A percentile compares a stretch with the other conserved stretches of the same genome.
These are phyloP conservation scores for Ptychadena robeensis DNA, from an alignment of 2,797 vertebrate genomes.

Conservation along the genomic window DNA sequence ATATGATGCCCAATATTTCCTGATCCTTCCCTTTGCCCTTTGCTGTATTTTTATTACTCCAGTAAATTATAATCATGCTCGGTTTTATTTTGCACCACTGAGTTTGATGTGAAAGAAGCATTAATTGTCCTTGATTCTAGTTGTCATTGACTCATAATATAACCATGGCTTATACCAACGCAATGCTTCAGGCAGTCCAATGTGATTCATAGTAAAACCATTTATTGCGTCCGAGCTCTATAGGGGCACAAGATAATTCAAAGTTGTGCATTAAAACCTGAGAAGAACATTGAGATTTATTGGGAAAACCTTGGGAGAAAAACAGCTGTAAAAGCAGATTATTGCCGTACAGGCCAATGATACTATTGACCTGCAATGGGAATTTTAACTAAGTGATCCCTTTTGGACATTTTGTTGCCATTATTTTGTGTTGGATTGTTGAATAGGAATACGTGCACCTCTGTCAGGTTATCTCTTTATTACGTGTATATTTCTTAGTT, in stretches of 20 bases:
- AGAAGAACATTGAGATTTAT: slow-evolving; percentile 67
- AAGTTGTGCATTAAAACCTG: slow-evolving; percentile 66
- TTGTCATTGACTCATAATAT: slow-evolving; percentile 51
- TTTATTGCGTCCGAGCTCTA: slow-evolving; percentile 78
- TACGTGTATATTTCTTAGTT: slow-evolving; percentile 48
- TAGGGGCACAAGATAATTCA: slow-evolving; percentile 72
- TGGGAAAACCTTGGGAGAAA: slow-evolving; percentile 64
- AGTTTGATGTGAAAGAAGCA: slow-evolving; percentile 35
- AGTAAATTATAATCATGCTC: slow-evolving; percentile 34
- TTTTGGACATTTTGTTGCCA: slow-evolving; percentile 62
- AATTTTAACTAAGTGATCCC: slow-evolving; percentile 68
- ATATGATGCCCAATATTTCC: background rate
- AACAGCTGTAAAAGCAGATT: slow-evolving; percentile 61
- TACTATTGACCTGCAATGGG: slow-evolving; percentile 63
- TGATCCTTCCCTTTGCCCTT: background rate
- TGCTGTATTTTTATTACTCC: slow-evolving; percentile 35
- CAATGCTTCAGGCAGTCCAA: slow-evolving; percentile 74
- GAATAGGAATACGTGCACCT: slow-evolving; percentile 44
- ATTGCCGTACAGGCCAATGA: slow-evolving; percentile 52
- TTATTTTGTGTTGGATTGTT: slow-evolving; percentile 29
- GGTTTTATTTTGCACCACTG: background rate
- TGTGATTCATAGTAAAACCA: slow-evolving; percentile 77
- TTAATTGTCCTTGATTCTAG: slow-evolving; percentile 41
- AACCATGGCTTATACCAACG: slow-evolving; percentile 59
- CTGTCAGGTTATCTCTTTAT: slow-evolving; percentile 43